A percentile compares a stretch with the other conserved stretches of the same genome.
Evolutionary conservation across 2,888 invertebrate genomes (phyloP).

Genomic region (Caradrina kadenii): DNA sequence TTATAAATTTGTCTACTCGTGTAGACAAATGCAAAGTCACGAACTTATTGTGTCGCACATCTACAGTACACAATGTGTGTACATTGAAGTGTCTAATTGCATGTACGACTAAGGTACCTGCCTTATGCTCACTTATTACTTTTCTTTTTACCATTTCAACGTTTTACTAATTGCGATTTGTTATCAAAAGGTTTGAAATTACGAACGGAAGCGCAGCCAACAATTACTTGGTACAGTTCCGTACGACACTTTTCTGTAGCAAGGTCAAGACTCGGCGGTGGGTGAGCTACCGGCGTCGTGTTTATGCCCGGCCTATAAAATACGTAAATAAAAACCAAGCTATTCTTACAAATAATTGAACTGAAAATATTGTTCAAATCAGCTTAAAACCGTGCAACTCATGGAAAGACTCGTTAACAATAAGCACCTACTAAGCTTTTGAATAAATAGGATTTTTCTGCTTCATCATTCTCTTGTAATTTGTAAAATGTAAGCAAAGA

Average conservation of each 20-base stretch:
- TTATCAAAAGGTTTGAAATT: constrained; percentile 59
- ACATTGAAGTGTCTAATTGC: constrained; percentile 24
- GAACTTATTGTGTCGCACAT: not conserved
- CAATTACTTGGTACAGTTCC: constrained; percentile 66
- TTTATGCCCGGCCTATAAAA: constrained; percentile 30
- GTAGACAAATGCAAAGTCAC: no score
- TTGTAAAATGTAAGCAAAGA: constrained; percentile 56
- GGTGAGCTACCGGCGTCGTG: constrained; percentile 15
- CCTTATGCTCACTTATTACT: constrained; percentile 15
- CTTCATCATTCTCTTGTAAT: constrained; percentile 68
- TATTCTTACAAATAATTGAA: constrained; percentile 68
- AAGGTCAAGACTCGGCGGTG: constrained; percentile 48
- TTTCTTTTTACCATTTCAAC: constrained; percentile 19
- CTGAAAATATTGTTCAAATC: constrained; percentile 64
- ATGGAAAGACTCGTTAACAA: constrained; percentile 63
- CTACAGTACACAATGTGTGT: not conserved
- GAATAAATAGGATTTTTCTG: constrained; percentile 64
- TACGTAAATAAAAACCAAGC: constrained; percentile 64
- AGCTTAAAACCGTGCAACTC: constrained; percentile 63
- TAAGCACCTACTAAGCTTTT: constrained; percentile 59
- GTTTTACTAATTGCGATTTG: constrained; percentile 49
- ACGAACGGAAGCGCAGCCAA: constrained; percentile 67
- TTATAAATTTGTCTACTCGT: no score
- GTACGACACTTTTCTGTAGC: constrained; percentile 40
- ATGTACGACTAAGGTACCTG: constrained; percentile 1